Base-by-base conservation (phyloP, 2,797 vertebrate genomes). In the Distichodus sexfasciatus region DNA sequence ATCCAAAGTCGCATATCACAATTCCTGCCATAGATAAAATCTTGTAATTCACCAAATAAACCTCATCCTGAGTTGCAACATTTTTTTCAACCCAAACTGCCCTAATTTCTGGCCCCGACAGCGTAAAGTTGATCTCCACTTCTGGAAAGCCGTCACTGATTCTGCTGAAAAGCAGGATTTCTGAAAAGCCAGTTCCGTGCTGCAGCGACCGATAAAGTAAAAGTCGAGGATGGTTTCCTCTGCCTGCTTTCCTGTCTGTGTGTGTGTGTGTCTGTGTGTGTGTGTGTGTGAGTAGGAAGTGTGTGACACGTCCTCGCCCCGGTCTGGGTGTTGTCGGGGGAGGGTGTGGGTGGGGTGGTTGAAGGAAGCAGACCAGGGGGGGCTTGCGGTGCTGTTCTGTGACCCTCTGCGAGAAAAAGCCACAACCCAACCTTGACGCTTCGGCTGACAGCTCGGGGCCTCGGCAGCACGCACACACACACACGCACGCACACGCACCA, bases 281-380 rank as follows among this genome's bases (percentile, higher is more conserved):
- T 82, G 83, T 85, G 79, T 86, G 79, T 76, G 80, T 80, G 79
- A 84, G 85, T 85, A 89, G 88, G 86, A 91, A 87, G 85, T 84
- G 75, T 68, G 79, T 83, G 84, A 88, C 86, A 88, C 83, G 87
- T 89, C 86, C 86, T 90, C 83, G 75, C 82, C 85, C 83, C 82
- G 80, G n/a, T n/a, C n/a, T n/a, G n/a, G n/a, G n/a, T n/a, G n/a
- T n/a, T n/a, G n/a, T n/a, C n/a, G n/a, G n/a, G n/a, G n/a, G n/a
- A n/a, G n/a, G n/a, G n/a, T n/a, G n/a, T n/a, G n/a, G n/a, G n/a
- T n/a, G n/a, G n/a, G n/a, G n/a, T n/a, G n/a, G n/a, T n/a, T n/a
- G n/a, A 82, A 86, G 88, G 89, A 90, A 89, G 86, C 89, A 89
- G 91, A 64, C 84, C 74, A 64, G 82, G 84, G 81, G 82, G 84